phyloP scores from a whole-genome alignment of 2,797 vertebrate species.

The Melanotaenia boesemani region DNA sequence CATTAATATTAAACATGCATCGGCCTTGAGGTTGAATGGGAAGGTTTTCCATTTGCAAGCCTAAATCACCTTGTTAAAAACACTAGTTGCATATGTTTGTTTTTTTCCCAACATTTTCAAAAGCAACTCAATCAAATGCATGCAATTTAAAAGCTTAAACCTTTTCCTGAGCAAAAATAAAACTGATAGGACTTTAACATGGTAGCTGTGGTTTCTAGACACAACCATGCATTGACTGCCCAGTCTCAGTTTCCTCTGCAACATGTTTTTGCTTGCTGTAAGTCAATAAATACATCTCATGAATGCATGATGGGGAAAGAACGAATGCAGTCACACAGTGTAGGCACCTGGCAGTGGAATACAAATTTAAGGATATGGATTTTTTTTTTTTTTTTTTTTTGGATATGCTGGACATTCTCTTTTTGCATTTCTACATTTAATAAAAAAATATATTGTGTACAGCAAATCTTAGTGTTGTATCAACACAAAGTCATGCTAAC shows the following conservation, averaged over 20 bases:
- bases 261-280: conserved; percentile 60
- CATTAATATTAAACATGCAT: background rate
- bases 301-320: conserved; percentile 66
- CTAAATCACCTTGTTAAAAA: background rate
- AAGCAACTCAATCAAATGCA: background rate
- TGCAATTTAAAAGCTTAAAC: background rate
- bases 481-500: background rate
- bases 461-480: background rate
- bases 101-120: background rate
- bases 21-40: background rate
- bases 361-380: conserved; percentile 16
- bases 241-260: conserved; percentile 48
- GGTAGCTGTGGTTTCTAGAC: conserved; percentile 26
- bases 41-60: background rate
- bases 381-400: too few relatives aligned
- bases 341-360: conserved; percentile 39
- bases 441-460: background rate
- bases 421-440: background rate
- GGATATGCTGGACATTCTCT: background rate
- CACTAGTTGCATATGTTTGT: background rate
- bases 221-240: conserved; percentile 37
- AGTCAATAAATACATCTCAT: conserved; percentile 70
- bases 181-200: background rate
- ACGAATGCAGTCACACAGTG: conserved; percentile 20
- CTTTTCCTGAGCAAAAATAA: background rate